Evolutionary conservation across 2,888 invertebrate genomes (phyloP).

Genomic region (Chloroclysta siterata): DNA sequence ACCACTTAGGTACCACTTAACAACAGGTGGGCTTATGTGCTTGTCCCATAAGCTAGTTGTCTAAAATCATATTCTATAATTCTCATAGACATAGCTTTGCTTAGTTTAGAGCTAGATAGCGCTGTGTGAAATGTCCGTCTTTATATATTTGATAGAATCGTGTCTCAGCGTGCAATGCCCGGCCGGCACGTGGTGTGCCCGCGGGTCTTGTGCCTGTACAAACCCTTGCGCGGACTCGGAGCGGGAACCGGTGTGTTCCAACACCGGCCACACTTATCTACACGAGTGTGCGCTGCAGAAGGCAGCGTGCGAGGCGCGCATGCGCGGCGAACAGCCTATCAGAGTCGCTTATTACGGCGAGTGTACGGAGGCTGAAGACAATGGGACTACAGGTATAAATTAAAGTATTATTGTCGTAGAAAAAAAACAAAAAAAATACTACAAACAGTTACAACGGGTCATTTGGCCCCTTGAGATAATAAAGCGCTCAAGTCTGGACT

Average conservation of each 20-base stretch:
- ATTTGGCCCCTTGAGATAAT: too few relatives aligned
- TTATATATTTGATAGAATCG: constrained; percentile 87
- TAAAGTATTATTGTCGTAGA: too few relatives aligned
- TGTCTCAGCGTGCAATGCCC: constrained; percentile 92
- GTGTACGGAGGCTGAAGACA: constrained; percentile 88
- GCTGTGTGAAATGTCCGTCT: too few relatives aligned
- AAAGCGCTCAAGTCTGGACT: too few relatives aligned
- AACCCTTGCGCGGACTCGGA: constrained; percentile 88
- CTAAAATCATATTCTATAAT: too few relatives aligned
- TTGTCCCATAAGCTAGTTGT: too few relatives aligned
- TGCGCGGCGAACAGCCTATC: constrained; percentile 85
- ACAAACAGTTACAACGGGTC: too few relatives aligned
- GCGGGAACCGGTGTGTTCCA: constrained; percentile 91
- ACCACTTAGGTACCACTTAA: too few relatives aligned
- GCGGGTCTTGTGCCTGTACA: constrained; percentile 93
- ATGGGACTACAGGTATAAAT: constrained; percentile 62
- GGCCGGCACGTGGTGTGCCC: constrained; percentile 92
- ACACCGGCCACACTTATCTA: constrained; percentile 89
- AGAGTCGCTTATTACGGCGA: constrained; percentile 90
- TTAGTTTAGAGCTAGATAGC: too few relatives aligned
- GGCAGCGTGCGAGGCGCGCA: constrained; percentile 88
- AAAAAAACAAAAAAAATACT: too few relatives aligned
- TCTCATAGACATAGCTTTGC: too few relatives aligned
- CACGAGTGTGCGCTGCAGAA: constrained; percentile 93
- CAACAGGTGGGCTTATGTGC: too few relatives aligned